Percentiles rank a stretch among this genome's conserved stretches.
phyloP scores from a whole-genome alignment of 2,888 invertebrate genomes.

The Nomada fucata region DNA sequence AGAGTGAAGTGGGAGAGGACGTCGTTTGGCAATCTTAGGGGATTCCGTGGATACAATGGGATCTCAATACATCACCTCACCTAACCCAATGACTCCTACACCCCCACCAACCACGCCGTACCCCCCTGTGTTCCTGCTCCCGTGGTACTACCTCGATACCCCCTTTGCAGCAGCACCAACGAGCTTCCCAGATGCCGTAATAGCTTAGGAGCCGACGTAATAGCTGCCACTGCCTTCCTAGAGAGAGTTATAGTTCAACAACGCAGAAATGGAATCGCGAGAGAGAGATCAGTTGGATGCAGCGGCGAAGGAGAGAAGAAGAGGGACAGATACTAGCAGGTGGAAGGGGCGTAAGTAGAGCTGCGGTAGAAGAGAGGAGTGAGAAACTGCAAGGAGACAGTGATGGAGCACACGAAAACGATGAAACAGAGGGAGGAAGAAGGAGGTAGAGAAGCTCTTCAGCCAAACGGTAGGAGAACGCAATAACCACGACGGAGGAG shows the following conservation, averaged over 20 bases:
- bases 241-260: slow-evolving; percentile 83
- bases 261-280: slow-evolving; percentile 79
- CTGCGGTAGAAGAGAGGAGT: slow-evolving; percentile 20
- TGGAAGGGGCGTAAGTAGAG: slow-evolving; percentile 34
- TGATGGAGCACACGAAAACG: slow-evolving; percentile 43
- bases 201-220: slow-evolving; percentile 83
- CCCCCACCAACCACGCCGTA: slow-evolving; percentile 40
- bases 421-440: slow-evolving; percentile 25
- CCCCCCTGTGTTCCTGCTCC: slow-evolving; percentile 50
- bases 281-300: slow-evolving; percentile 50
- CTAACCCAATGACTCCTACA: slow-evolving; percentile 76
- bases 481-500: slow-evolving; percentile 72
- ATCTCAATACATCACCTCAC: slow-evolving; percentile 84
- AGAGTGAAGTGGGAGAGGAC: slow-evolving; percentile 72
- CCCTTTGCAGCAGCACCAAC: slow-evolving; percentile 62
- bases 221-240: slow-evolving; percentile 81
- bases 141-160: slow-evolving; percentile 39
- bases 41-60: slow-evolving; percentile 84
- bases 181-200: slow-evolving; percentile 80
- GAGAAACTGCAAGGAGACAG: slow-evolving; percentile 41
- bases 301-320: slow-evolving; percentile 17
- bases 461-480: slow-evolving; percentile 61
- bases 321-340: slow-evolving; percentile 29
- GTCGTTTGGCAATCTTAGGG: slow-evolving; percentile 84
- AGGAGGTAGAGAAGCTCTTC: slow-evolving; percentile 43